Percentiles rank a stretch among this genome's conserved stretches.
These are phyloP conservation scores for Torymus texanus DNA, from an alignment of 2,888 invertebrate species.

Conservation along the genomic window DNA sequence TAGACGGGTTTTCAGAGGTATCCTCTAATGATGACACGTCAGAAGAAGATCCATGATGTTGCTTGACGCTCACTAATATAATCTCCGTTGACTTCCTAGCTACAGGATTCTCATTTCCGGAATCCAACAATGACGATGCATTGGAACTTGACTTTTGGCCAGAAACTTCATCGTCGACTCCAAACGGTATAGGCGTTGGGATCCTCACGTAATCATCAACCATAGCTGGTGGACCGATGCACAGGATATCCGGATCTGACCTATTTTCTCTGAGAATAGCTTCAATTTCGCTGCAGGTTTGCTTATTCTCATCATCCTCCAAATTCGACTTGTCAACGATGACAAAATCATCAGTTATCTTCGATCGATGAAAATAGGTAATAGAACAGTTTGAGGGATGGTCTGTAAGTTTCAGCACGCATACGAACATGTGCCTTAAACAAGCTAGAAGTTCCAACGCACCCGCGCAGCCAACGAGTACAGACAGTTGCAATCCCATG, in stretches of 20 bases:
- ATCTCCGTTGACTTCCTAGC: conserved; percentile 60
- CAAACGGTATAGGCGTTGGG: conserved; percentile 69
- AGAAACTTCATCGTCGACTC: conserved; percentile 62
- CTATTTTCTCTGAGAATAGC: conserved; percentile 37
- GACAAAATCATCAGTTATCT: conserved; percentile 16
- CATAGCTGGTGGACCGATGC: conserved; percentile 29
- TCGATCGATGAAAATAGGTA: conserved; percentile 59
- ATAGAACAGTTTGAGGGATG: conserved; percentile 64
- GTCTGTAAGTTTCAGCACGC: conserved; percentile 62
- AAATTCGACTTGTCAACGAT: conserved; percentile 1
- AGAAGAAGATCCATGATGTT: conserved; percentile 62
- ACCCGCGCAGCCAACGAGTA: conserved; percentile 86
- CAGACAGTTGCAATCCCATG: conserved; percentile 86
- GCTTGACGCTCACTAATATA: conserved; percentile 54
- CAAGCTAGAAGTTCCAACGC: conserved; percentile 82
- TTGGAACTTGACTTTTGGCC: conserved; percentile 64
- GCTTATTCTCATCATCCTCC: not conserved
- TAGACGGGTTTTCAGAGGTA: conserved; percentile 41
- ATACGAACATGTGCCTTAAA: conserved; percentile 66
- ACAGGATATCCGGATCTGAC: conserved; percentile 47
- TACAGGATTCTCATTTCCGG: conserved; percentile 67
- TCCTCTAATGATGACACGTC: conserved; percentile 65
- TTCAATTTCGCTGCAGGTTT: conserved; percentile 36
- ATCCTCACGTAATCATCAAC: conserved; percentile 65
- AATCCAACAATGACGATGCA: conserved; percentile 66